Conservation (phyloP, 2,113 vertebrate species). For the Acrocephalus arundinaceus region DNA sequence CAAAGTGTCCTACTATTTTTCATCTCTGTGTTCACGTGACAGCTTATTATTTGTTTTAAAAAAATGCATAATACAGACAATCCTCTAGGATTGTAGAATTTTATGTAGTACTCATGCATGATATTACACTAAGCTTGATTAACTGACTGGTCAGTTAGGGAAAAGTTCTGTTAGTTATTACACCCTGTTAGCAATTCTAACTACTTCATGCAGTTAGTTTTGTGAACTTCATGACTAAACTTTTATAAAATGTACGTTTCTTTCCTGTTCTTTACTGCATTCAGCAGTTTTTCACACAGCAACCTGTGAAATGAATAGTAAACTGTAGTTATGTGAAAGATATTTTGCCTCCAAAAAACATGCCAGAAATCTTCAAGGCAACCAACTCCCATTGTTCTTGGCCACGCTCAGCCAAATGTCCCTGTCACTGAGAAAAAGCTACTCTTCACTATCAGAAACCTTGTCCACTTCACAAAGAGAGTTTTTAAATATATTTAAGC, state of each 20-base stretch:
- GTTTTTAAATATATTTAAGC: background rate
- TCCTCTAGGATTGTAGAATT: background rate
- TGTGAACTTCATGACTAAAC: background rate
- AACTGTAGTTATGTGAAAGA: background rate
- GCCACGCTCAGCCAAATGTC: background rate
- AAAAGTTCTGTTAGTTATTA: background rate
- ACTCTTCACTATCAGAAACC: background rate
- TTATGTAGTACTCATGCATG: background rate
- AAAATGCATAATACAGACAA: background rate
- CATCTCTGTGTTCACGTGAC: background rate
- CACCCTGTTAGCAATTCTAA: background rate
- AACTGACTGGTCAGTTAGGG: background rate
- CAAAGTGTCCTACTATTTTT: background rate
- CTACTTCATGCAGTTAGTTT: background rate
- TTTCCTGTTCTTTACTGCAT: background rate
- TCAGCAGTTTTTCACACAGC: background rate
- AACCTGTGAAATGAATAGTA: background rate
- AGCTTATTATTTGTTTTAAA: background rate
- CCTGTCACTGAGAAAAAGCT: background rate
- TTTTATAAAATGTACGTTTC: background rate
- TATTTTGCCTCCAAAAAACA: background rate
- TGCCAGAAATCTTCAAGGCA: background rate
- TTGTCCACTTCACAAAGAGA: background rate
- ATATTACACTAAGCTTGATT: background rate
- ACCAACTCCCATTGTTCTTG: background rate